These are phyloP conservation scores for Lithophane socia DNA, from an alignment of 2,888 invertebrate genomes.

Conservation along the genomic window DNA sequence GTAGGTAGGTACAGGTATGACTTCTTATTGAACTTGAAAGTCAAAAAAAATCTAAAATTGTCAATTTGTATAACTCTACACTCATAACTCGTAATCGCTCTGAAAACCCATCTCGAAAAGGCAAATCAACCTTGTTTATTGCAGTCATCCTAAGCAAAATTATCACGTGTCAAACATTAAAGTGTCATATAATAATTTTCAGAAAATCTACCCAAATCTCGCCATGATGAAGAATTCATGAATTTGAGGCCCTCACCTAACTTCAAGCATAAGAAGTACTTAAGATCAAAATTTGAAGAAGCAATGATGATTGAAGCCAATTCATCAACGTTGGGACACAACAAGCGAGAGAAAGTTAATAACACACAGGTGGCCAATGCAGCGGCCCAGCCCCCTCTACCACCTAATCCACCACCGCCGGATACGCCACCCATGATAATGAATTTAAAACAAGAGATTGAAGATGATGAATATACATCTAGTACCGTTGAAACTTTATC, in stretches of 20 bases:
- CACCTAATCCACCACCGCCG: conserved; percentile 76
- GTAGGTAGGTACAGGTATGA: background rate
- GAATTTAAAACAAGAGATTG: conserved; percentile 72
- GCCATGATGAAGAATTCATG: conserved; percentile 73
- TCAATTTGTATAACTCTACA: too few species aligned
- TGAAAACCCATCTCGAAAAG: background rate
- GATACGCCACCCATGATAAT: conserved; percentile 60
- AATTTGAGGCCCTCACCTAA: conserved; percentile 80
- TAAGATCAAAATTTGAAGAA: conserved; percentile 76
- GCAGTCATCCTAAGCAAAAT: too few species aligned
- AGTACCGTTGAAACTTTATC: background rate
- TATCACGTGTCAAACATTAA: too few species aligned
- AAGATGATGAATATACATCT: conserved; percentile 68
- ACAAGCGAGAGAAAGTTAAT: conserved; percentile 35
- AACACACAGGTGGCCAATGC: background rate
- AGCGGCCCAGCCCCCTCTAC: conserved; percentile 74
- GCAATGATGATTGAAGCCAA: conserved; percentile 45
- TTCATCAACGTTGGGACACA: background rate
- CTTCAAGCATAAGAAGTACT: conserved; percentile 81
- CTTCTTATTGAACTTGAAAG: background rate
- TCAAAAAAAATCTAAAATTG: too few species aligned
- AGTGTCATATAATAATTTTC: conserved; percentile 16
- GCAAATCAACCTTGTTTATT: too few species aligned
- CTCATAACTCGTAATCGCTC: too few species aligned
- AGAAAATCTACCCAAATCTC: conserved; percentile 35